Base-by-base conservation (phyloP, 2,888 invertebrate genomes). In the Poecilus cupreus region DNA sequence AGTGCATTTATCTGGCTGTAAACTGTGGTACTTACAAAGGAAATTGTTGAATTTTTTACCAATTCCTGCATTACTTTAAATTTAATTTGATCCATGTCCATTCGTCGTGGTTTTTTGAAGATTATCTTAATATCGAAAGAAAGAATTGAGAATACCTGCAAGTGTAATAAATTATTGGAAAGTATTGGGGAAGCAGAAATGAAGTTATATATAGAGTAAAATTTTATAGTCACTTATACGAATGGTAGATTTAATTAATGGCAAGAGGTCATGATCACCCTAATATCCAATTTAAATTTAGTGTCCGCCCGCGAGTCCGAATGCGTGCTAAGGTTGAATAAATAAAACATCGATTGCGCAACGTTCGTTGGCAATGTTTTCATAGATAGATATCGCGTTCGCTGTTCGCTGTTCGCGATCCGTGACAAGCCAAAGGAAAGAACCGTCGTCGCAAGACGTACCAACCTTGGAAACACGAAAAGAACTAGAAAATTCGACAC, bases 331-430 rank as follows among this genome's bases (percentile, higher is more conserved):
- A 75, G 75, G 75, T 26, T 51, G 51, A 16, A 75, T 75, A 75
- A 75, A 75, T 75, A 75, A 75, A 75, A 51, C 75, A 75, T 75
- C 32, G 75, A 75, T 75, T 75, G 51, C 75, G 32, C 51, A 51
- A 51, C 72, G 22, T 72, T 72, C 72, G 70, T n/a, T 72, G 72
- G 72, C 72, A 72, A 43, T 72, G 72, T 46, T 72, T 37, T 37
- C 22, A 43, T 22, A 72, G 72, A 72, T 72, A 72, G 46, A 72
- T 46, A 72, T 72, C 72, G 72, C 46, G 22, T 64, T 57, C 0
- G 5, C 20, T 8, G 18, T 54, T 18, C 11, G 49, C 16, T 22
- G 26, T 64, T 64, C 13, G 32, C 22, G 54, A 64, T 11, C 64
- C 64, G 32, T 32, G 13, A 32, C 64, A 64, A 16, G 54, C 54